Conservation (phyloP, 1,140 invertebrate species). For the Lysiphlebus fabarum region DNA sequence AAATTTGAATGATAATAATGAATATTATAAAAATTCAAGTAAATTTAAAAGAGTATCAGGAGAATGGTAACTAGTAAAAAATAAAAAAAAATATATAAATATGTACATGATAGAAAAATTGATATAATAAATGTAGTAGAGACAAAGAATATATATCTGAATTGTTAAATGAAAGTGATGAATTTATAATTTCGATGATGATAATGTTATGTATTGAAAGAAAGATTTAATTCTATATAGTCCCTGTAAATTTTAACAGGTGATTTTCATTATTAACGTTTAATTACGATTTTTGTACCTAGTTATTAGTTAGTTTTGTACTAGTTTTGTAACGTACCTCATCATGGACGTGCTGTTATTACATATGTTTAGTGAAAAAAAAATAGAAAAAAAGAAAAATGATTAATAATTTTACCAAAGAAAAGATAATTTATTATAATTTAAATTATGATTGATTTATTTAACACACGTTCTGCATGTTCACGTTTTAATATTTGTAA, state of each 20-base stretch:
- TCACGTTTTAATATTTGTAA: not conserved
- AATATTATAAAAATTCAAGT: too few relatives aligned
- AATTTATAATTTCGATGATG: too few relatives aligned
- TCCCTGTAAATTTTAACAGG: slow-evolving; percentile 47
- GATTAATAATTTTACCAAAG: slow-evolving; percentile 1
- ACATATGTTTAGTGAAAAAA: slow-evolving; percentile 44
- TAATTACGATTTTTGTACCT: slow-evolving; percentile 55
- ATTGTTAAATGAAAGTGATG: slow-evolving; percentile 5
- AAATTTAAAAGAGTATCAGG: too few relatives aligned
- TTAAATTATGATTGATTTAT: slow-evolving; percentile 36
- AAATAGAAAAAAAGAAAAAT: slow-evolving; percentile 1
- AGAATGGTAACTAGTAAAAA: too few relatives aligned
- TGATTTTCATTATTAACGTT: slow-evolving; percentile 47
- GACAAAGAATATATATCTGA: too few relatives aligned
- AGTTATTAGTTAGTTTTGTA: slow-evolving; percentile 53
- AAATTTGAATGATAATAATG: too few relatives aligned
- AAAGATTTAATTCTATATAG: slow-evolving; percentile 26
- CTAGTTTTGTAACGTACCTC: slow-evolving; percentile 56
- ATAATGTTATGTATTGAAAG: slow-evolving; percentile 25
- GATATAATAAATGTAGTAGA: too few relatives aligned
- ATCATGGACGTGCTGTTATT: slow-evolving; percentile 50
- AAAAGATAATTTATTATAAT: not conserved
- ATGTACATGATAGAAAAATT: too few relatives aligned
- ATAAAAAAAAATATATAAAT: too few relatives aligned
- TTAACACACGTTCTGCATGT: slow-evolving; percentile 2